These are phyloP conservation scores for Helleia helle DNA, from an alignment of 2,888 invertebrate genomes.

Conservation along the genomic window DNA sequence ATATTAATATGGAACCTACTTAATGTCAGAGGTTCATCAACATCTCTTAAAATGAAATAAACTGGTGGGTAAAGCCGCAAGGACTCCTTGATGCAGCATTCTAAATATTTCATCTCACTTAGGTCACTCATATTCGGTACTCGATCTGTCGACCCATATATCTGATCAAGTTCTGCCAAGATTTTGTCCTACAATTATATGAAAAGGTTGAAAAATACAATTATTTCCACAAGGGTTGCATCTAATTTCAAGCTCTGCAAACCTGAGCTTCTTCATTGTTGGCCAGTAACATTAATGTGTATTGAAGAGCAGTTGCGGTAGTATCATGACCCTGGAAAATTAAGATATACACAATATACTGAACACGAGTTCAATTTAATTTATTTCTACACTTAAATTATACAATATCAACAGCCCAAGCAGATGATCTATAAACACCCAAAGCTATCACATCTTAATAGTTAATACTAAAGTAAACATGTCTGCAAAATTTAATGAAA, in stretches of 20 bases:
- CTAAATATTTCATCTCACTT: constrained; percentile 73
- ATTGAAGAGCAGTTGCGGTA: constrained; percentile 50
- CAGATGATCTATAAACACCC: no score
- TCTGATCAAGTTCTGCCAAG: constrained; percentile 57
- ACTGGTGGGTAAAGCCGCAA: constrained; percentile 75
- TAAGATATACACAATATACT: no score
- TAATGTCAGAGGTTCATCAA: constrained; percentile 65
- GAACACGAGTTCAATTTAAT: no score
- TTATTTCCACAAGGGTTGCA: no score
- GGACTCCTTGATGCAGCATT: constrained; percentile 77
- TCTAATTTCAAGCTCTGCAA: no score
- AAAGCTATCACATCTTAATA: no score
- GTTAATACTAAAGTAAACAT: no score
- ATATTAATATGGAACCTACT: constrained; percentile 36
- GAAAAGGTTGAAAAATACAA: no score
- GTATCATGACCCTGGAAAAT: constrained; percentile 65
- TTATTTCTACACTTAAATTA: no score
- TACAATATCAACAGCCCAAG: no score
- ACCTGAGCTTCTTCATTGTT: constrained; percentile 45
- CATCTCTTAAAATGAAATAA: constrained; percentile 67
- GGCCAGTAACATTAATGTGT: constrained; percentile 54
- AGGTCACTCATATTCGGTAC: constrained; percentile 64
- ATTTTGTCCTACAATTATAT: constrained; percentile 21
- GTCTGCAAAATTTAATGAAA: no score
- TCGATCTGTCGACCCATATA: constrained; percentile 51